phyloP scores from a whole-genome alignment of 2,888 invertebrate genomes.

The Myopa tessellatipennis region DNA sequence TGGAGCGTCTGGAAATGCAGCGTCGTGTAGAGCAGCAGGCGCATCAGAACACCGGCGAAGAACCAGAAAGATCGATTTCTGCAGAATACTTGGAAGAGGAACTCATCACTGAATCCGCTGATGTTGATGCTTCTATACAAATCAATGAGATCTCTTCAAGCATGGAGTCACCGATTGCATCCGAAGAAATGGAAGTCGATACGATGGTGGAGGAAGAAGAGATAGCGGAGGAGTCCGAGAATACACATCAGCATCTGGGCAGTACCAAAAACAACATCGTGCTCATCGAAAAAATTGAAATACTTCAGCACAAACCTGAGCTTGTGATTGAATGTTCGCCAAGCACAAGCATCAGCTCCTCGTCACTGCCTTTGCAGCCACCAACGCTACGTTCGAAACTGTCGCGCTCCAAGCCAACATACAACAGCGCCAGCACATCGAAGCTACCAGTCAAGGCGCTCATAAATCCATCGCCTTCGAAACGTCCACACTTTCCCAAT shows the following conservation, averaged over 20 bases:
- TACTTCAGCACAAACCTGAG: conserved; percentile 39
- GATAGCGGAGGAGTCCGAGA: not conserved
- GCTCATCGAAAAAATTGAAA: conserved; percentile 48
- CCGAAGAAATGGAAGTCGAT: conserved; percentile 34
- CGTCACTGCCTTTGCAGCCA: conserved; percentile 14
- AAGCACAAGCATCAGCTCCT: conserved; percentile 19
- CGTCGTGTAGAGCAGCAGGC: conserved; percentile 27
- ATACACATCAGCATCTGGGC: not conserved
- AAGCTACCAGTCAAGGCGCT: conserved; percentile 9
- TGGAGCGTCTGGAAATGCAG: conserved; percentile 54
- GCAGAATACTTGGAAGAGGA: conserved; percentile 42
- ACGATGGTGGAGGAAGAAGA: conserved; percentile 11
- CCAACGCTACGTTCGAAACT: not conserved
- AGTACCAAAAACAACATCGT: conserved; percentile 29
- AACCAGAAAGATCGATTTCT: not conserved
- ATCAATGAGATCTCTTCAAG: conserved; percentile 78
- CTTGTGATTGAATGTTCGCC: conserved; percentile 14
- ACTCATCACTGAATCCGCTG: conserved; percentile 14
- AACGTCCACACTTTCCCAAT: conserved; percentile 54
- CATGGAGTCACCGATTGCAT: conserved; percentile 56
- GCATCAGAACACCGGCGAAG: not conserved
- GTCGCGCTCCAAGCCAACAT: not conserved
- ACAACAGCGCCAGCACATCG: not conserved
- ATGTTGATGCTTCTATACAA: conserved; percentile 70
- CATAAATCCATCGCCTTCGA: conserved; percentile 41